phyloP scores from a whole-genome alignment of 2,888 invertebrate species.

The Orthonevra nobilis region DNA sequence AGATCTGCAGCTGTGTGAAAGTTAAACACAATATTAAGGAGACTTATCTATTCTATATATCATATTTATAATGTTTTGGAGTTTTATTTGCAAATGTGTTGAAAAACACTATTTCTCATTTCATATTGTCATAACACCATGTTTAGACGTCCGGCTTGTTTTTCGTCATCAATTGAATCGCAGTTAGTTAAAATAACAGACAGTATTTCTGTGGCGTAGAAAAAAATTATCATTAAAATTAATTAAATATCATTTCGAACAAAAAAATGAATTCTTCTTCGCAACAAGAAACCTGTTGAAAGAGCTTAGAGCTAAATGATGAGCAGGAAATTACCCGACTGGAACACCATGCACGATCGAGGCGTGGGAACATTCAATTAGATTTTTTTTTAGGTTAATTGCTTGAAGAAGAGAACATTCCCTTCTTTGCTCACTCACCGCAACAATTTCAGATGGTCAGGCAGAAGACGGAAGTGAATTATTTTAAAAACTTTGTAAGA shows the following conservation, averaged over 20 bases:
- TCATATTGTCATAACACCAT: too few relatives aligned
- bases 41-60: too few relatives aligned
- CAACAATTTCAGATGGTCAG: slow-evolving; percentile 6
- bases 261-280: slow-evolving; percentile 1
- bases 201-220: too few relatives aligned
- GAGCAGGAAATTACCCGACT: slow-evolving; percentile 23
- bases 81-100: too few relatives aligned
- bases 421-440: neutral
- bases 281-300: neutral
- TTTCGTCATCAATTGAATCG: too few relatives aligned
- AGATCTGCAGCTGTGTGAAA: too few relatives aligned
- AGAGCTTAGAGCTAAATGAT: neutral
- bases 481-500: slow-evolving; percentile 1
- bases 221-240: slow-evolving; percentile 22
- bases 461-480: slow-evolving; percentile 19
- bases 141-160: too few relatives aligned
- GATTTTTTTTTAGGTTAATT: slow-evolving; percentile 6
- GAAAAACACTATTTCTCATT: too few relatives aligned
- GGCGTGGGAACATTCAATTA: slow-evolving; percentile 37
- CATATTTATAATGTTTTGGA: too few relatives aligned
- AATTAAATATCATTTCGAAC: slow-evolving; percentile 24
- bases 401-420: neutral
- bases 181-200: too few relatives aligned
- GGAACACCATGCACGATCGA: slow-evolving; percentile 27
- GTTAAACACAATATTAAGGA: too few relatives aligned